These are phyloP conservation scores for Drosophila ficusphila DNA, from an alignment of 1,140 invertebrate genomes.

Conservation along the genomic window DNA sequence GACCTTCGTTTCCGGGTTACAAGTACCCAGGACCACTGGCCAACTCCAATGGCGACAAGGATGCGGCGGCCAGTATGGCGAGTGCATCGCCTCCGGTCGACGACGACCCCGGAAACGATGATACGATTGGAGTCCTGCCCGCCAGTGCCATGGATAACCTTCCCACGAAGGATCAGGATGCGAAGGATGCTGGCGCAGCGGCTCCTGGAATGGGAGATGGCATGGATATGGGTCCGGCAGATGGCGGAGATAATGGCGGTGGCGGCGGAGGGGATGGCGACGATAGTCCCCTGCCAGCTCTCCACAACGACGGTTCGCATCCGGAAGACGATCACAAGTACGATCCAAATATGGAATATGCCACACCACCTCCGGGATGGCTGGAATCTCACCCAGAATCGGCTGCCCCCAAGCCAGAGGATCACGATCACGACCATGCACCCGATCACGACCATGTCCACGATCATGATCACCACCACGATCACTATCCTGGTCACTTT, in stretches of 20 bases:
- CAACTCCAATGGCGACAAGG: conserved; percentile 51
- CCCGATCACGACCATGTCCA: conserved; percentile 37
- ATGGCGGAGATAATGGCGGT: conserved; percentile 13
- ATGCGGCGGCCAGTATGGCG: conserved; percentile 39
- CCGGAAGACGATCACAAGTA: conserved; percentile 62
- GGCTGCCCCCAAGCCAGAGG: conserved; percentile 49
- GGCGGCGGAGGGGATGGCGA: conserved; percentile 20
- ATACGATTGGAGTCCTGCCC: conserved; percentile 70
- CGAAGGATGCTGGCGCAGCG: conserved; percentile 38
- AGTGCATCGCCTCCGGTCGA: conserved; percentile 39
- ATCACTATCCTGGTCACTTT: conserved; percentile 47
- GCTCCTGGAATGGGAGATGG: conserved; percentile 3
- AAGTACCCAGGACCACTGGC: conserved; percentile 61
- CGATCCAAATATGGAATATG: conserved; percentile 75
- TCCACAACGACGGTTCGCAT: conserved; percentile 45
- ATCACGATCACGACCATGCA: conserved; percentile 46
- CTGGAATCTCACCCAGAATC: conserved; percentile 73
- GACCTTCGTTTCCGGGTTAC: conserved; percentile 51
- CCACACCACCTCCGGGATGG: conserved; percentile 78
- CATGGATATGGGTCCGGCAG: conserved; percentile 13
- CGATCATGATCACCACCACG: conserved; percentile 68
- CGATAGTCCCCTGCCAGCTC: conserved; percentile 27
- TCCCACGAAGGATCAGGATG: conserved; percentile 37
- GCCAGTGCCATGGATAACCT: conserved; percentile 73
- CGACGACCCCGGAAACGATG: conserved; percentile 63